Conservation (phyloP, 2,797 vertebrate species). For the Helicolenus hilgendorfi region DNA sequence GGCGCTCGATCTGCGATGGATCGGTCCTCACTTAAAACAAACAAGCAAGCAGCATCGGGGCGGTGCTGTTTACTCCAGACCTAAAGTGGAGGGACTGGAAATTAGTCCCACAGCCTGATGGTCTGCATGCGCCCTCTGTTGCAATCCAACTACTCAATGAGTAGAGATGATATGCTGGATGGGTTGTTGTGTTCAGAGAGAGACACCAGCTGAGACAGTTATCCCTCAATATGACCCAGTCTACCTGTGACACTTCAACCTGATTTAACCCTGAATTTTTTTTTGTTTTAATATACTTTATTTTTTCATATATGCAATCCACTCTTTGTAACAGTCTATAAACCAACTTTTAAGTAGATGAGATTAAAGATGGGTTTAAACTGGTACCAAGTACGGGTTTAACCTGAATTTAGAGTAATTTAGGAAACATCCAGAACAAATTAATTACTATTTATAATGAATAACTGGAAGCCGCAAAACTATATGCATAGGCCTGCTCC, state of each 20-base stretch:
- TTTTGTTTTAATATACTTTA: no score
- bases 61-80: slow-evolving; percentile 86
- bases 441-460: background rate
- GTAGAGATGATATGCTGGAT: slow-evolving; percentile 46
- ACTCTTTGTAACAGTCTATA: no score
- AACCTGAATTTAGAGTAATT: background rate
- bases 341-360: no score
- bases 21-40: slow-evolving; percentile 89
- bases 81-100: slow-evolving; percentile 77
- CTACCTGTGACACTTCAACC: slow-evolving; percentile 23
- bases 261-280: background rate
- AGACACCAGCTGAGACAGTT: slow-evolving; percentile 41
- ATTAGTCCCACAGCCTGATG: slow-evolving; percentile 68
- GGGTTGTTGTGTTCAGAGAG: slow-evolving; percentile 39
- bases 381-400: no score
- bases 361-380: no score
- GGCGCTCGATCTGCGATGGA: slow-evolving; percentile 86
- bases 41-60: slow-evolving; percentile 81
- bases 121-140: slow-evolving; percentile 69
- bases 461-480: background rate
- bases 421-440: background rate
- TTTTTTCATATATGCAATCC: no score
- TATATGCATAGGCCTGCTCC: background rate
- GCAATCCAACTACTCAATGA: slow-evolving; percentile 57
- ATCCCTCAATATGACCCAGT: slow-evolving; percentile 9